Conservation (phyloP, 92 coral and sea anemone genomes). For the Palythoa grandiflora region DNA sequence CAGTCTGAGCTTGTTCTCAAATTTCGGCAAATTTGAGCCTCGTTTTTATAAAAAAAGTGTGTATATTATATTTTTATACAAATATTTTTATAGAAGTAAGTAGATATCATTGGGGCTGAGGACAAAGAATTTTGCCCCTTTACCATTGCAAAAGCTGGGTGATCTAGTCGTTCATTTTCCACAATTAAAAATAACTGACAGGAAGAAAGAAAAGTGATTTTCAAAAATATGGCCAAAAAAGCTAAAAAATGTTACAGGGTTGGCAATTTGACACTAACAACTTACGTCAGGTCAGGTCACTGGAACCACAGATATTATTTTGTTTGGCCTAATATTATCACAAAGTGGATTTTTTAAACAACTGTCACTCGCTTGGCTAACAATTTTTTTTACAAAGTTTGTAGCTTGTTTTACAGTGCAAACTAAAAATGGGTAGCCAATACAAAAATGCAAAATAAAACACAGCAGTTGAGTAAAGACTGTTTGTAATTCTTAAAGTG, state of each 20-base stretch:
- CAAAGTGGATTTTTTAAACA: background rate
- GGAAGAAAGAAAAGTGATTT: background rate
- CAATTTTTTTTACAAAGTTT: background rate
- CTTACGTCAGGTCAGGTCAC: background rate
- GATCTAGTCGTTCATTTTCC: background rate
- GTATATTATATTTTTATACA: too few relatives aligned
- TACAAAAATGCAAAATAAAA: conserved; percentile 12
- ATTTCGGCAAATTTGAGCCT: too few relatives aligned
- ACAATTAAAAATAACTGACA: background rate
- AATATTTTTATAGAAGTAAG: too few relatives aligned
- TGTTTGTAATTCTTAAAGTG: conserved; percentile 4
- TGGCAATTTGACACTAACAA: background rate
- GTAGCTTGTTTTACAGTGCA: background rate
- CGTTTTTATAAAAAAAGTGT: too few relatives aligned
- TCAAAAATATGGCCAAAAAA: background rate
- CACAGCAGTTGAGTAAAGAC: conserved; percentile 21
- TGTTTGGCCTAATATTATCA: background rate
- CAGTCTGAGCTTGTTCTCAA: too few relatives aligned
- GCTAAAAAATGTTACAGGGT: background rate
- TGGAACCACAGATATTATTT: too few relatives aligned
- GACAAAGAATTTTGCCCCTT: background rate
- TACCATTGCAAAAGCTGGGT: background rate
- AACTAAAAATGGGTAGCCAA: conserved; percentile 19
- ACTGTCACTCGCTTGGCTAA: background rate
- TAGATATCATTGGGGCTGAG: background rate